Conservation (phyloP, 2,797 vertebrate species). For the Apogon talboti region DNA sequence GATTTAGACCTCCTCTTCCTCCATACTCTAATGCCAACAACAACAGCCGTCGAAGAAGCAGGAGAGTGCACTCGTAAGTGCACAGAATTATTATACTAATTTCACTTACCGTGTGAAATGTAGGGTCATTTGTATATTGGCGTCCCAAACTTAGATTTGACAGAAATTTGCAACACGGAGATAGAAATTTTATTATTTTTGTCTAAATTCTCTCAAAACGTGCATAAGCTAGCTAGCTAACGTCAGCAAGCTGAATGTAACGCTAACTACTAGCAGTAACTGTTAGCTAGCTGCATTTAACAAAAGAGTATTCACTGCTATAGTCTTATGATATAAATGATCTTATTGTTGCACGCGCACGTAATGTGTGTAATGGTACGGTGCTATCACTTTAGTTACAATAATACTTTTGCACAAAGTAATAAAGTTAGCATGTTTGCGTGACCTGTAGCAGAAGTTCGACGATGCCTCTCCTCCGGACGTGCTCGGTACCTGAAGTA, state of each 20-base stretch:
- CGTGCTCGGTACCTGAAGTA: conserved; percentile 75
- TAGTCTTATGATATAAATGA: conserved; percentile 1
- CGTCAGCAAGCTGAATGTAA: conserved; percentile 50
- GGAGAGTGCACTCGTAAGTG: conserved; percentile 83
- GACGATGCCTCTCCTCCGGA: conserved; percentile 72
- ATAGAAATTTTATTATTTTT: conserved; percentile 7
- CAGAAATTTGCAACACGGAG: conserved; percentile 25
- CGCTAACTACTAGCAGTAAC: conserved; percentile 64
- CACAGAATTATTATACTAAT: conserved; percentile 60
- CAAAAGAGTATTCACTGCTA: conserved; percentile 66
- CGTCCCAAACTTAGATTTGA: not conserved
- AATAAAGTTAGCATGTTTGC: conserved; percentile 60
- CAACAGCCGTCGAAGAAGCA: conserved; percentile 85
- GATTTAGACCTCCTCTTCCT: conserved; percentile 89
- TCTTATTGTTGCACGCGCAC: not conserved
- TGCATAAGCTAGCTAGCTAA: conserved; percentile 73
- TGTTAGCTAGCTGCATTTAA: conserved; percentile 72
- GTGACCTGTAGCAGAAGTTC: conserved; percentile 82
- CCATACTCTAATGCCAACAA: conserved; percentile 86
- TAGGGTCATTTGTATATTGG: not conserved
- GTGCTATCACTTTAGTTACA: not conserved
- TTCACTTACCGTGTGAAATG: conserved; percentile 25
- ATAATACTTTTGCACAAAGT: conserved; percentile 21
- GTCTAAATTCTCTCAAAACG: conserved; percentile 66
- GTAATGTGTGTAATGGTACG: not conserved